Percentiles rank a stretch among this genome's conserved stretches.
Evolutionary conservation across 2,797 vertebrate species (phyloP).

Genomic region (Hirundo rustica): DNA sequence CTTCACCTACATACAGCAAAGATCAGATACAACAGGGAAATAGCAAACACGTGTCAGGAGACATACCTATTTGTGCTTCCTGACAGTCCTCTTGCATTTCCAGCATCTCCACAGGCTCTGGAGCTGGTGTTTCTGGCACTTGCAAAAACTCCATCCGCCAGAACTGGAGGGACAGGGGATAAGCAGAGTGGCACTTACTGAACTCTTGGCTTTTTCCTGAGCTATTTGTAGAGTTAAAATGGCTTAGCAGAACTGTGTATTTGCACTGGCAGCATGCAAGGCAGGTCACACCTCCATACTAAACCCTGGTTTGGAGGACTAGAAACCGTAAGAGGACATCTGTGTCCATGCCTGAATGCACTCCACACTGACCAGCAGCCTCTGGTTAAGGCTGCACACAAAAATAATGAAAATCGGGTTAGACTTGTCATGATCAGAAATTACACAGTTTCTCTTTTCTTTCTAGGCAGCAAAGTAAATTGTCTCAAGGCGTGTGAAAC

Average conservation of each 20-base stretch:
- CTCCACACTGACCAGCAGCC: background rate
- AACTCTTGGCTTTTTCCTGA: background rate
- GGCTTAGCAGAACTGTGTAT: background rate
- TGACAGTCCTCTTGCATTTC: constrained; percentile 90
- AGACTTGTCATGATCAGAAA: background rate
- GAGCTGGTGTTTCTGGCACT: constrained; percentile 96
- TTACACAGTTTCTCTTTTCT: background rate
- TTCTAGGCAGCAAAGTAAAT: background rate
- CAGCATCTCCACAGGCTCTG: constrained; percentile 84
- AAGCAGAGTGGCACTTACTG: background rate
- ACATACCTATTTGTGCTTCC: constrained; percentile 90
- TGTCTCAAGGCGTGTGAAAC: background rate
- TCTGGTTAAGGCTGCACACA: background rate
- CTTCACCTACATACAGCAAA: background rate
- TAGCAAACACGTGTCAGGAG: background rate
- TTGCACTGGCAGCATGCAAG: background rate
- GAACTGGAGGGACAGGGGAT: constrained; percentile 78
- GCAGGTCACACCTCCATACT: background rate
- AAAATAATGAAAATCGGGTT: background rate
- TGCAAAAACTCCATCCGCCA: constrained; percentile 99
- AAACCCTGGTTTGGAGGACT: background rate
- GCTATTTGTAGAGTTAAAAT: background rate
- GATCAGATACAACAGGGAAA: background rate
- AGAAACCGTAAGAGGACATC: background rate
- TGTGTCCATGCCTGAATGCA: background rate